phyloP scores from a whole-genome alignment of 2,888 invertebrate genomes.

The Meiosimyza decipiens region DNA sequence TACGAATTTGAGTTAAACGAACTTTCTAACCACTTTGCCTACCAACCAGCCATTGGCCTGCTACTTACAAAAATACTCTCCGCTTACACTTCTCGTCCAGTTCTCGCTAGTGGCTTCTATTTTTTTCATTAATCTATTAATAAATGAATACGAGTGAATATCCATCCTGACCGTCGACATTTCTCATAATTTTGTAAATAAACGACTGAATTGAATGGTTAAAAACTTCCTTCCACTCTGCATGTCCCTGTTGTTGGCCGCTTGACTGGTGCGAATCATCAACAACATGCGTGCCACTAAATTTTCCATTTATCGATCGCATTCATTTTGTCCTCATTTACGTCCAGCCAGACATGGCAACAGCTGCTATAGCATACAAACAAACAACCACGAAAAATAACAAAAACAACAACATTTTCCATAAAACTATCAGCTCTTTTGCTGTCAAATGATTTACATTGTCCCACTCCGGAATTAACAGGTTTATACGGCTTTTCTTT shows the following conservation, averaged over 20 bases:
- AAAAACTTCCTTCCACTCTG: no score
- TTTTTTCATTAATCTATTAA: neutral
- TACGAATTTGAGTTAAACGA: conserved; percentile 15
- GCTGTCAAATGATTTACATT: no score
- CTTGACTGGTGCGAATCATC: neutral
- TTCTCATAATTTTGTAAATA: neutral
- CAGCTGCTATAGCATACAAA: neutral
- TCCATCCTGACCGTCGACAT: neutral
- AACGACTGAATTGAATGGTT: no score
- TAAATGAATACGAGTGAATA: neutral
- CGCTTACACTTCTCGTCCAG: neutral
- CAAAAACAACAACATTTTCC: neutral
- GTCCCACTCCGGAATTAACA: no score
- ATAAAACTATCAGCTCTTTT: no score
- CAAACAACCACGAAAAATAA: neutral
- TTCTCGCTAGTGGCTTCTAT: neutral
- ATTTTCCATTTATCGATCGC: conserved; percentile 56
- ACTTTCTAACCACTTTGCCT: conserved; percentile 23
- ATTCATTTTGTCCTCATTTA: conserved; percentile 55
- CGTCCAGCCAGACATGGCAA: conserved; percentile 26
- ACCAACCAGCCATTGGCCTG: neutral
- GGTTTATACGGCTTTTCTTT: neutral
- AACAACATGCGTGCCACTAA: conserved; percentile 35
- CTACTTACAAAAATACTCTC: neutral
- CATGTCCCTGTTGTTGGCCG: neutral